Evolutionary conservation across 2,797 vertebrate genomes (phyloP), one percentile per base, ranked within the genome.

Genomic region (Tinamus major): DNA sequence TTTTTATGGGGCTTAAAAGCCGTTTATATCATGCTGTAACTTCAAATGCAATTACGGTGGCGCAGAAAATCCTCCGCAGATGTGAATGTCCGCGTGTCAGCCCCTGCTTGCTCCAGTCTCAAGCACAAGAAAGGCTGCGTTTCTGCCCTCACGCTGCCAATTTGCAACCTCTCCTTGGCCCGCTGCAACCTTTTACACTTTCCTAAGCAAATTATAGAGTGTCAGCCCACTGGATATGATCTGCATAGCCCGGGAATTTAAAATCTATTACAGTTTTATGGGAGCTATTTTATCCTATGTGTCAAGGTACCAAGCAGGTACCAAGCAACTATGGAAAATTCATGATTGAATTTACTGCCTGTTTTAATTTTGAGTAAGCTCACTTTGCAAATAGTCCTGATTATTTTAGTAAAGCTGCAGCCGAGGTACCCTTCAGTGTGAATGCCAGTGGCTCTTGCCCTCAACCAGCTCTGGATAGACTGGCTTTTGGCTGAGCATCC

Each of bases 1-100:
- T 93, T 94, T 96, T 94, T 93, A 93, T 85, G 80, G 64, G 61
- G 41, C 78, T 92, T 85, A 94, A 92, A 79, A 85, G 68, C 83
- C 79, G 84, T 90, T 96, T 95, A 68, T 91, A 89, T 94, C 71
- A 62, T 68, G 71, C 83, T 92, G 18, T 69, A 84, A 58, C 84
- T 87, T 95, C 92, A 92, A 84, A 86, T 74, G 27, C 42, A 87
- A 90, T 96, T 94, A 93, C 0, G 2, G 51, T 55, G 84, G 67
- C 68, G 88, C 75, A 71, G 86, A 91, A 96, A 95, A 92, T 29
- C 51, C 85, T 94, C 77, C 1, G 10, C 94, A 95, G 94, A 64
- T 80, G 39, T 77, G 68, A 87, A 94, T 72, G 56, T 87, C 64
- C 41, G 13, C 41, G 78, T 74, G 56, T 79, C 86, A 88, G 75